Percentiles rank a stretch among this genome's conserved stretches.
These are phyloP conservation scores for Drosophila busckii DNA, from an alignment of 1,140 invertebrate genomes.

Conservation along the genomic window DNA sequence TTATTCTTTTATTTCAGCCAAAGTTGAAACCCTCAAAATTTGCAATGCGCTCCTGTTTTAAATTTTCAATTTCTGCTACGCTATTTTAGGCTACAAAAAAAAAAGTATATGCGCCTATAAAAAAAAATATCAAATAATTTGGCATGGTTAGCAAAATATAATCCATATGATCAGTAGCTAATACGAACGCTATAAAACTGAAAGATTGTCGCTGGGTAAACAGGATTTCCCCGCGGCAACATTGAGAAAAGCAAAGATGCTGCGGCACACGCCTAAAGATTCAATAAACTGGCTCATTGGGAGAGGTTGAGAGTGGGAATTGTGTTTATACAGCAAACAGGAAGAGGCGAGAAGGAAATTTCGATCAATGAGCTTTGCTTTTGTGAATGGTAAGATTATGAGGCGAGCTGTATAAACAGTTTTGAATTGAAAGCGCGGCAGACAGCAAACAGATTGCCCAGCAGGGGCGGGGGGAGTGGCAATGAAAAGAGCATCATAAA, in stretches of 20 bases:
- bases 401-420: not conserved
- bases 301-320: not conserved
- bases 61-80: slow-evolving; percentile 24
- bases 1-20: no score
- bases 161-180: slow-evolving; percentile 29
- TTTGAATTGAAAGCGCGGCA: slow-evolving; percentile 17
- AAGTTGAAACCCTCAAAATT: no score
- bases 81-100: slow-evolving; percentile 55
- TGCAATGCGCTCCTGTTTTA: no score
- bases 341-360: slow-evolving; percentile 56
- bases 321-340: no score
- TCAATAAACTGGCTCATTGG: not conserved
- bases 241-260: slow-evolving; percentile 17
- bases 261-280: slow-evolving; percentile 27
- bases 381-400: slow-evolving; percentile 18
- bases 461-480: slow-evolving; percentile 48
- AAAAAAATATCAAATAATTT: no score
- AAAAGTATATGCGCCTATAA: no score
- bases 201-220: slow-evolving; percentile 45
- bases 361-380: slow-evolving; percentile 50
- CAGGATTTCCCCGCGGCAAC: slow-evolving; percentile 71
- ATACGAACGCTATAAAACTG: slow-evolving; percentile 58
- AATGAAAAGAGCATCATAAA: slow-evolving; percentile 63
- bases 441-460: slow-evolving; percentile 43
- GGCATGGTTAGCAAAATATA: slow-evolving; percentile 18